Base-by-base conservation (phyloP, 2,797 vertebrate genomes). In the Geotria australis region DNA sequence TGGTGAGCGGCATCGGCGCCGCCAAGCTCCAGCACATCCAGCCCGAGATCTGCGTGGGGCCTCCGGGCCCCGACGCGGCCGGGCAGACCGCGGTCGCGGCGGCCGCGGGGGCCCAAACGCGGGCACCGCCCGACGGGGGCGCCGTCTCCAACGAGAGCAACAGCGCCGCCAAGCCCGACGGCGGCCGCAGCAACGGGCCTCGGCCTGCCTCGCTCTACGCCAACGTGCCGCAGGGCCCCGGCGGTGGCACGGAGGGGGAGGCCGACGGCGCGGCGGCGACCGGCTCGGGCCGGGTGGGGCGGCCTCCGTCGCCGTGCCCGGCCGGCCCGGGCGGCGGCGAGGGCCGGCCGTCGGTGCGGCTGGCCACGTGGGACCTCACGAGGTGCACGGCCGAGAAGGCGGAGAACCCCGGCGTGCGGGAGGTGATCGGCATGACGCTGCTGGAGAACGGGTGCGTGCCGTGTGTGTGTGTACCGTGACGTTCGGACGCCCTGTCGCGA, bases 1-100 rank as follows among this genome's bases (percentile, higher is more conserved):
- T 63, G 57, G 63, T 63, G 12, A 58, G 61, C 2, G 63, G 62
- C 11, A 55, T 64, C 2, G 63, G 63, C 8, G 63, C 63, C 5
- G 57, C 61, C 10, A 61, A 14, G 7, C 61, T 64, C 57, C 58
- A 61, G 45, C 58, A 58, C 38, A 61, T 64, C 9, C 57, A 57
- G 45, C 59, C 63, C 2, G 63, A 64, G 57, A 59, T 64, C 10
- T 57, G 58, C 11, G 63, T 64, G 58, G 47, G 24, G 9, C 46
- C 8, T 4, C 48, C 5, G 15, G 10, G 49, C 8, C 3, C 10
- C 45, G 48, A 12, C 12, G 24, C 57, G 45, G 13, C 47, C 13
- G 13, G 9, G 45, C 47, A 38, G 24, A 38, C 24, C 24, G 24
- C 24, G 24, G 5, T 24, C 24, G 5, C 24, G 24, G 5, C 24